Percentiles rank a stretch among this genome's conserved stretches.
Evolutionary conservation across 2,888 invertebrate species (phyloP).

Genomic region (Drosophila niveifrons): DNA sequence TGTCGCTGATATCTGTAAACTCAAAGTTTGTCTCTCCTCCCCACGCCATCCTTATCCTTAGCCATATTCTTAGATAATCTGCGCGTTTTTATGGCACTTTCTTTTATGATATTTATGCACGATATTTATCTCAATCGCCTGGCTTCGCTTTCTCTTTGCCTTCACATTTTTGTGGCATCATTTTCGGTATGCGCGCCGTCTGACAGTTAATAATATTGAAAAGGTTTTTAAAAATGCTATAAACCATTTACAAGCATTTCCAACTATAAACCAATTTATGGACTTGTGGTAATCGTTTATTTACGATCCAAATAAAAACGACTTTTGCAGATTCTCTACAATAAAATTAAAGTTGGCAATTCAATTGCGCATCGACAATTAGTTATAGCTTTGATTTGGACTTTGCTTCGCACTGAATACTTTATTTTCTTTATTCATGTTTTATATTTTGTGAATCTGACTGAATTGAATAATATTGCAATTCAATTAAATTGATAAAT

Average conservation of each 20-base stretch:
- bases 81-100: constrained; percentile 68
- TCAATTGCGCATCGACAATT: not conserved
- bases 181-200: constrained; percentile 39
- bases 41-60: constrained; percentile 5
- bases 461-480: not conserved
- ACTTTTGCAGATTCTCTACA: constrained; percentile 25
- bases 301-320: constrained; percentile 46
- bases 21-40: constrained; percentile 40
- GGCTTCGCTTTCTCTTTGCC: constrained; percentile 32
- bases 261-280: constrained; percentile 52
- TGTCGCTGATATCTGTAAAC: constrained; percentile 71
- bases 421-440: not conserved
- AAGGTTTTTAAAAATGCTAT: constrained; percentile 61
- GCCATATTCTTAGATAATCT: constrained; percentile 61
- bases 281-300: constrained; percentile 57
- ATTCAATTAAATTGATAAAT: not conserved
- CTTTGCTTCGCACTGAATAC: not conserved
- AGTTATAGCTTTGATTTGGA: not conserved
- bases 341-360: constrained; percentile 5
- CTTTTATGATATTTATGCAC: constrained; percentile 76
- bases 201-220: constrained; percentile 75
- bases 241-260: constrained; percentile 58
- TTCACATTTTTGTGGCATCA: constrained; percentile 51
- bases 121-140: constrained; percentile 75
- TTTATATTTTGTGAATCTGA: not conserved